phyloP scores from a whole-genome alignment of 64 coral and sea anemone species.

The Dendrophyllia cribrosa region DNA sequence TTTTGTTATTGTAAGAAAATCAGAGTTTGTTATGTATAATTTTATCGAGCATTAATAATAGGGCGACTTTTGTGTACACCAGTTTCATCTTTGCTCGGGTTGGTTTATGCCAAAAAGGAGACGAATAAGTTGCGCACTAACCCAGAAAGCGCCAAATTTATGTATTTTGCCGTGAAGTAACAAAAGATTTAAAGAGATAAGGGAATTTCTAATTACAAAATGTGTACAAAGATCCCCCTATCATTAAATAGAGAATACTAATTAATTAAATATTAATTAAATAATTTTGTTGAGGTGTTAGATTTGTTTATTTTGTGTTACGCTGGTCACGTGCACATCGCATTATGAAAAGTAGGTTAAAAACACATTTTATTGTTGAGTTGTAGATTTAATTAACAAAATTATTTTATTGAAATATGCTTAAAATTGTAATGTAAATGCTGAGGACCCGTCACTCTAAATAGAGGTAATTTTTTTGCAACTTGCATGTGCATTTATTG shows the following conservation, averaged over 20 bases:
- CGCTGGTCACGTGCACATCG: slow-evolving; percentile 3
- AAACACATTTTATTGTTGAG: background rate
- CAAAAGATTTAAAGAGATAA: too few species aligned
- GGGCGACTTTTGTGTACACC: background rate
- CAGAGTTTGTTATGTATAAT: too few species aligned
- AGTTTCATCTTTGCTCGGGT: background rate
- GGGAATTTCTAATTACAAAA: too few species aligned
- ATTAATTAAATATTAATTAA: too few species aligned
- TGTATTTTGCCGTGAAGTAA: too few species aligned
- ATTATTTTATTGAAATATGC: background rate
- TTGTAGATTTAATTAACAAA: background rate
- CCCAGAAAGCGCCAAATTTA: too few species aligned
- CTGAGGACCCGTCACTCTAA: too few species aligned
- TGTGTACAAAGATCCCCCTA: too few species aligned
- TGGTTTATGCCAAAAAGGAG: background rate
- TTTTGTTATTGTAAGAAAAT: background rate
- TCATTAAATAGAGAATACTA: too few species aligned
- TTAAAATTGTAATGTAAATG: background rate
- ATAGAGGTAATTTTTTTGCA: background rate
- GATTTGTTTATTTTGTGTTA: background rate
- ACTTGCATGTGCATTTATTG: too few species aligned
- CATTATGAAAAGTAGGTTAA: background rate
- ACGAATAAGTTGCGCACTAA: too few species aligned
- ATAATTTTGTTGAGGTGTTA: background rate
- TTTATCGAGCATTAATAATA: background rate